These are phyloP conservation scores for Ochotona princeps DNA, from an alignment of 2,113 vertebrate genomes.

Conservation along the genomic window DNA sequence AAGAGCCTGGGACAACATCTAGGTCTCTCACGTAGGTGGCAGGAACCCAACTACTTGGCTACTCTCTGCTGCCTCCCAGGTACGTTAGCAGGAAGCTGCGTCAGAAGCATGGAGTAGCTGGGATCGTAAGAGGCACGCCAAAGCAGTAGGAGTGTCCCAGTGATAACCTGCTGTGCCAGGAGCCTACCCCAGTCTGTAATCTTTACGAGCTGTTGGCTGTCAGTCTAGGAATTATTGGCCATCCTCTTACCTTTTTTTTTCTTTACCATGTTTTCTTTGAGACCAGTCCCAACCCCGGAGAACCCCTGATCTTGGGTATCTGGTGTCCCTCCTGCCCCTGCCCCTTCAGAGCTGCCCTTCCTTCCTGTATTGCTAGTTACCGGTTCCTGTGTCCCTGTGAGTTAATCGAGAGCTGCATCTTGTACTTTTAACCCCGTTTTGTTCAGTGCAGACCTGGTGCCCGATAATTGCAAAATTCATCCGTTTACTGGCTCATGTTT, in stretches of 20 bases:
- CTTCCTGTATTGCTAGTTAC: neutral
- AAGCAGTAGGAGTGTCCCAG: no score
- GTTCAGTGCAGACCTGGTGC: neutral
- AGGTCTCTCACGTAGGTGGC: no score
- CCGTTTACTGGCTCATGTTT: constrained; percentile 21
- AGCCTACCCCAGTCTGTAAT: neutral
- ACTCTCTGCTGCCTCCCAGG: no score
- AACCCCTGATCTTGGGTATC: neutral
- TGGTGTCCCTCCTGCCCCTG: neutral
- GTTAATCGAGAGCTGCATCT: neutral
- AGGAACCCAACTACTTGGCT: no score
- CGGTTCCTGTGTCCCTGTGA: neutral
- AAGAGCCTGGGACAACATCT: no score
- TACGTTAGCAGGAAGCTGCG: no score
- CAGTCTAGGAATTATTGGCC: neutral
- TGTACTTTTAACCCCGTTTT: neutral
- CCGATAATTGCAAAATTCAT: neutral
- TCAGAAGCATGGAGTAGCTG: no score
- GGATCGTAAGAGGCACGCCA: no score
- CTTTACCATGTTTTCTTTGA: neutral
- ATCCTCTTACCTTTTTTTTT: neutral
- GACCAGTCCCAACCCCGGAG: neutral
- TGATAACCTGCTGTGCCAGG: no score
- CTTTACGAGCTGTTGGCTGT: constrained; percentile 1
- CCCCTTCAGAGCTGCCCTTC: neutral